These are phyloP conservation scores for Caenorhabditis briggsae DNA, from an alignment of 1,140 invertebrate genomes.

Conservation along the genomic window DNA sequence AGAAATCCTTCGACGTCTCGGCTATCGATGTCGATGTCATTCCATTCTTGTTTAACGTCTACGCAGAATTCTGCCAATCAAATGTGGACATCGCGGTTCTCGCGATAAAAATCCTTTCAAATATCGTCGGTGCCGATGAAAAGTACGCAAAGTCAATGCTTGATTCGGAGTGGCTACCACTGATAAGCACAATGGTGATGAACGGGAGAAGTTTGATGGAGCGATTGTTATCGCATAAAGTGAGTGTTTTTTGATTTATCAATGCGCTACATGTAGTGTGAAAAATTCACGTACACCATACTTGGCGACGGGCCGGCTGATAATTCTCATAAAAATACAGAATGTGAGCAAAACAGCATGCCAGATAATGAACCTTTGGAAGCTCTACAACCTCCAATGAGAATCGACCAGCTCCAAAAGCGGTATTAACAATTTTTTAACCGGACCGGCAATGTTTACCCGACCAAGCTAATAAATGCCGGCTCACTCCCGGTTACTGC, in stretches of 20 bases:
- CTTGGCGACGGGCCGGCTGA: too few species aligned
- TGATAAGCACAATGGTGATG: conserved; percentile 46
- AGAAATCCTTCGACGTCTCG: conserved; percentile 46
- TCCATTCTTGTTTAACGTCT: conserved; percentile 59
- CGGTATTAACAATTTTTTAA: too few species aligned
- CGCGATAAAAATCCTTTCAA: conserved; percentile 64
- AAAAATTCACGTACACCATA: neutral
- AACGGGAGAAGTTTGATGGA: conserved; percentile 60
- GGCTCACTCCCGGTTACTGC: too few species aligned
- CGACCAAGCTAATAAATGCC: too few species aligned
- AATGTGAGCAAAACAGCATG: too few species aligned
- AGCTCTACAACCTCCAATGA: too few species aligned
- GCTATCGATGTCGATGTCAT: conserved; percentile 52
- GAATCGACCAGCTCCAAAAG: too few species aligned
- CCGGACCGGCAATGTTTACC: too few species aligned
- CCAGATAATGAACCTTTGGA: too few species aligned
- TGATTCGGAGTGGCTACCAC: conserved; percentile 63
- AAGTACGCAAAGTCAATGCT: conserved; percentile 61
- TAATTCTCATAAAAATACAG: too few species aligned
- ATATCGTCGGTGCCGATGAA: conserved; percentile 58
- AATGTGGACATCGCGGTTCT: conserved; percentile 60
- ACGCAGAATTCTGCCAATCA: conserved; percentile 32
- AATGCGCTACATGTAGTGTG: too few species aligned
- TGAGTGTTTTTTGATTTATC: conserved; percentile 41
- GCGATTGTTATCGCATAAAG: conserved; percentile 60